These are phyloP conservation scores for Sialia sialis DNA, from an alignment of 2,113 vertebrate genomes.

Conservation along the genomic window DNA sequence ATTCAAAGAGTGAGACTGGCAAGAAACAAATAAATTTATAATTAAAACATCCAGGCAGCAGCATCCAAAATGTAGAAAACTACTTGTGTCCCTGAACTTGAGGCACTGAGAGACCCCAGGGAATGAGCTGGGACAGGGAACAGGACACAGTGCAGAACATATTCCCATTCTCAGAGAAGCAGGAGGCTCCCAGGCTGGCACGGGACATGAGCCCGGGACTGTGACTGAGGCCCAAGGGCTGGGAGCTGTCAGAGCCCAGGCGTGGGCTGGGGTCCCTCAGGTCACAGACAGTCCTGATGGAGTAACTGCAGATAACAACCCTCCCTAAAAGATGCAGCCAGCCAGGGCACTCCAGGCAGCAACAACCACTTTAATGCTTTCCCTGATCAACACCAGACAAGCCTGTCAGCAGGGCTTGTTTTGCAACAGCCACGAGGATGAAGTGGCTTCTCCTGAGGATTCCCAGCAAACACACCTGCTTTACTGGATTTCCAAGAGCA, in stretches of 20 bases:
- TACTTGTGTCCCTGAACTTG: no score
- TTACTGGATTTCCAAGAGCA: neutral
- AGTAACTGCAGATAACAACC: neutral
- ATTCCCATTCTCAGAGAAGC: rapidly evolving
- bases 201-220: rapidly evolving
- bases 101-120: neutral
- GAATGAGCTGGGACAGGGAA: neutral
- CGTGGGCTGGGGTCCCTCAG: neutral
- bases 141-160: neutral
- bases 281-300: neutral
- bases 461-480: neutral
- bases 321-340: neutral
- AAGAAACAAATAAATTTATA: neutral
- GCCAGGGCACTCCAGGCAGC: neutral
- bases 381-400: neutral
- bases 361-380: neutral
- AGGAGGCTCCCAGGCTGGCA: no score
- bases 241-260: neutral
- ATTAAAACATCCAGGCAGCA: neutral
- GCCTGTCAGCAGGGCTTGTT: neutral
- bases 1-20: neutral
- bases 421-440: rapidly evolving
- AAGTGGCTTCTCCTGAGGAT: neutral
- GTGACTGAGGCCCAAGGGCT: rapidly evolving
- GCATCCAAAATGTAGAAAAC: neutral